phyloP scores from a whole-genome alignment of 1,140 invertebrate genomes.

The Panulirus ornatus region DNA sequence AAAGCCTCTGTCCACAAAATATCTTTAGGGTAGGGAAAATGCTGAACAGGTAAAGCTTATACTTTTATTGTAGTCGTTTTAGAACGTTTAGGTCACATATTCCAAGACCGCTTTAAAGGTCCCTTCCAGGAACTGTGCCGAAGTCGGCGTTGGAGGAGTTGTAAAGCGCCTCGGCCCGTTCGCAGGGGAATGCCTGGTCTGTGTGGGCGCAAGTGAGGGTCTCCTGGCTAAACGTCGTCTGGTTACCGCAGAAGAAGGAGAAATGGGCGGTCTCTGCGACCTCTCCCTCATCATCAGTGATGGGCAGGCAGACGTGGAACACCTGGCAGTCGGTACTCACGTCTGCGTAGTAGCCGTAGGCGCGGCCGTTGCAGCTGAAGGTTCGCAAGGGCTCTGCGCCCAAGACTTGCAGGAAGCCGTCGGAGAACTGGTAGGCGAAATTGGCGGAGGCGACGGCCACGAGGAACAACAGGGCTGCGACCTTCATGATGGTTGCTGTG shows the following conservation, averaged over 20 bases:
- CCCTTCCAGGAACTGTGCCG: not conserved
- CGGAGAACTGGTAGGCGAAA: slow-evolving; percentile 12
- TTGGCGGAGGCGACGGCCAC: not conserved
- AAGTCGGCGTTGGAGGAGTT: not conserved
- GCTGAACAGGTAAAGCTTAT: not conserved
- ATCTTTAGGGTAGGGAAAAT: not conserved
- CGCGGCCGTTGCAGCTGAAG: not conserved
- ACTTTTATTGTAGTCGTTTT: not conserved
- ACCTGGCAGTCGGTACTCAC: slow-evolving; percentile 4
- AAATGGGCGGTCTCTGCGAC: not conserved
- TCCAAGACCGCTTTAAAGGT: not conserved
- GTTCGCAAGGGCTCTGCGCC: slow-evolving; percentile 15
- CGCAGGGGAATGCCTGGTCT: not conserved
- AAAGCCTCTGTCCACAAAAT: no score
- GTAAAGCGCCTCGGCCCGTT: not conserved
- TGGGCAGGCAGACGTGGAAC: slow-evolving; percentile 25
- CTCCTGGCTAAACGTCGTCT: slow-evolving; percentile 15
- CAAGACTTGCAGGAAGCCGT: slow-evolving; percentile 15
- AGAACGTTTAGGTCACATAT: not conserved
- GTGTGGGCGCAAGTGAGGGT: not conserved
- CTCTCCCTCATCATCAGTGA: not conserved
- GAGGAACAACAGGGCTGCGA: not conserved
- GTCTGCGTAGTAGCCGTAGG: slow-evolving; percentile 15
- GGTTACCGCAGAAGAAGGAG: slow-evolving; percentile 25
- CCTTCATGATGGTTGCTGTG: not conserved